Conservation (phyloP, 2,888 invertebrate genomes). For the Brachyptera putata region DNA sequence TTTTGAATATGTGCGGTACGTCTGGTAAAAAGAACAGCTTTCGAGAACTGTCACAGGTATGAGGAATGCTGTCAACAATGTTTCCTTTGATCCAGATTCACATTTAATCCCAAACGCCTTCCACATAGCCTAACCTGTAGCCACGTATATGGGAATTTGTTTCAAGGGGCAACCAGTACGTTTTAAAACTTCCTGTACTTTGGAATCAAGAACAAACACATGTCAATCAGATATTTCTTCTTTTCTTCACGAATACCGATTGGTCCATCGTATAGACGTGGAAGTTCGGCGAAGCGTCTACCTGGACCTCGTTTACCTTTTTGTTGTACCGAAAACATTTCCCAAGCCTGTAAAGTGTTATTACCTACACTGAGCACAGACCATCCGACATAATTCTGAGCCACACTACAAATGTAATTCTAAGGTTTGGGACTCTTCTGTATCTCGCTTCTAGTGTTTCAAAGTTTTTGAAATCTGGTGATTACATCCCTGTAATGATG, state of each 20-base stretch:
- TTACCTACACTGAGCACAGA: not conserved
- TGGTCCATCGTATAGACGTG: not conserved
- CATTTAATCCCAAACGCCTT: slow-evolving; percentile 29
- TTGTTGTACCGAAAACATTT: not conserved
- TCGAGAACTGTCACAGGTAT: slow-evolving; percentile 32
- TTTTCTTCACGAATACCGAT: not conserved
- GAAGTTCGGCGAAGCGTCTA: too few relatives aligned
- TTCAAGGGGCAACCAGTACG: too few relatives aligned
- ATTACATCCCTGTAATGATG: not conserved
- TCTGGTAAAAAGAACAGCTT: slow-evolving; percentile 34
- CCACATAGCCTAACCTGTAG: slow-evolving; percentile 36
- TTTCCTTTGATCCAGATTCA: not conserved
- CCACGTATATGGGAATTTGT: slow-evolving; percentile 38
- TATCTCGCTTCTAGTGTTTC: not conserved
- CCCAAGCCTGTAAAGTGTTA: not conserved
- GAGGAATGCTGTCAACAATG: too few relatives aligned
- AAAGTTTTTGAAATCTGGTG: not conserved
- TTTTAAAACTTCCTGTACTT: too few relatives aligned
- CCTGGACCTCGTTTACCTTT: too few relatives aligned
- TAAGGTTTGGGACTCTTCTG: not conserved
- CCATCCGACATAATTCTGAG: not conserved
- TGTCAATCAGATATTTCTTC: not conserved
- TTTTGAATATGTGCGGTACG: slow-evolving; percentile 34
- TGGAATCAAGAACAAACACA: too few relatives aligned
- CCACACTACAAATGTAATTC: not conserved